Base-by-base conservation (phyloP, 2,888 invertebrate genomes). In the Falcaria lacertinaria region DNA sequence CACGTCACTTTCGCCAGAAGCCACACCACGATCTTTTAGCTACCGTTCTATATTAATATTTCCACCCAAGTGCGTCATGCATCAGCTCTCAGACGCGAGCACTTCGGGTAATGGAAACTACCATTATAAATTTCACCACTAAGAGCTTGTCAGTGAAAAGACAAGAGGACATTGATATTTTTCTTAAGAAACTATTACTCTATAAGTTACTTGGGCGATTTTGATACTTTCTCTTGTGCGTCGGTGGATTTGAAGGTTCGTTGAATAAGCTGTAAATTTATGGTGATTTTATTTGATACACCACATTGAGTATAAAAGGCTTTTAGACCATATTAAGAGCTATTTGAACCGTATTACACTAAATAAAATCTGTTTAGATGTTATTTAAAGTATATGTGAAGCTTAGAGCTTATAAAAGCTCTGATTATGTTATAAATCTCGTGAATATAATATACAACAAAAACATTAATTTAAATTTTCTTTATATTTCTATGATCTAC, bases 71-170 rank as follows among this genome's bases (percentile, higher is more conserved):
- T 74, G 77, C 74, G 80, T 78, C 75, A 77, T 80, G 73, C 76
- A 74, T 84, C 75, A 76, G 59, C 47, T 57, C 53, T 57, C 52
- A 58, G 68, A 63, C 64, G 54, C 53, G 50, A 69, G 76, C 84
- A 84, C 85, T 86, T 62, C 57, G 58, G 54, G 67, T 83, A 87
- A 86, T 86, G 82, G 84, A 69, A 80, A 77, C 76, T 77, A 79
- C 77, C 72, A 82, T 85, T 84, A 85, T 84, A 84, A 78, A 86
- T 86, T 82, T 80, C 64, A 61, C 69, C 72, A 64, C 78, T 85
- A 83, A 85, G 73, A 83, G 81, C 74, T 58, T 82, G 85, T 80
- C 82, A 71, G 60, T 50, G 47, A 40, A 54, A 50, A 60, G 66
- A 67, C 69, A 69, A 52, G 65, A 46, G 52, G 67, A 69, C 76